A percentile compares a stretch with the other conserved stretches of the same genome.
These are phyloP conservation scores for Cyanoramphus novaezelandiae DNA, from an alignment of 2,113 vertebrate species.

Conservation along the genomic window DNA sequence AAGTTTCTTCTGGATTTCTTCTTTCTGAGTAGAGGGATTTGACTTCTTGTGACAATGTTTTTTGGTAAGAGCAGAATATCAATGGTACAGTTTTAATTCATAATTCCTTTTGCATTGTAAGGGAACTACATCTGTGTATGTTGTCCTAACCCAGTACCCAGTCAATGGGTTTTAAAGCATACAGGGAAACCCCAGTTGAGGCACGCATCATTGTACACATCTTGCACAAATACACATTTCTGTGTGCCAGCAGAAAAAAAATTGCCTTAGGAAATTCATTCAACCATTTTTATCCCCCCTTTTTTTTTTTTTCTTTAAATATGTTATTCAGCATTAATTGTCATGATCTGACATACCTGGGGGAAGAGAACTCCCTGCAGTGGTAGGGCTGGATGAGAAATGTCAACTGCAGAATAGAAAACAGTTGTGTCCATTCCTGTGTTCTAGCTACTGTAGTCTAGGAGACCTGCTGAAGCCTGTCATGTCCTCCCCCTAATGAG, in stretches of 20 bases:
- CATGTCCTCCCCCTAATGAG: neutral
- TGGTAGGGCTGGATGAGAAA: neutral
- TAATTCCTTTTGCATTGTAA: neutral
- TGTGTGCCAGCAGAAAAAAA: neutral
- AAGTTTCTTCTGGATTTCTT: neutral
- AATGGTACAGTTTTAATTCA: neutral
- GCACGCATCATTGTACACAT: fast-evolving
- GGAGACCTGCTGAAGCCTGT: neutral
- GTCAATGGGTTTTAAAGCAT: neutral
- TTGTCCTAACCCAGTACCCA: neutral
- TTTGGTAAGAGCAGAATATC: neutral
- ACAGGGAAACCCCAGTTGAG: neutral
- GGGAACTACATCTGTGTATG: neutral
- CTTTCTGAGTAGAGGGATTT: neutral
- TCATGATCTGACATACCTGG: neutral
- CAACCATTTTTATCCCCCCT: neutral
- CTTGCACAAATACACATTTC: neutral
- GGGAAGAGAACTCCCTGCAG: neutral
- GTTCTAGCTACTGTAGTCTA: neutral
- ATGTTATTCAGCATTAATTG: neutral
- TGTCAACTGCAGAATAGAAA: neutral
- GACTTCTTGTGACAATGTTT: neutral
- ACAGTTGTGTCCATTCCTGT: neutral
- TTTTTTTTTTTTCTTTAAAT: neutral
- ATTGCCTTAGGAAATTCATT: neutral